Conservation (phyloP, 2,113 vertebrate genomes). For the Phoxinus phoxinus region DNA sequence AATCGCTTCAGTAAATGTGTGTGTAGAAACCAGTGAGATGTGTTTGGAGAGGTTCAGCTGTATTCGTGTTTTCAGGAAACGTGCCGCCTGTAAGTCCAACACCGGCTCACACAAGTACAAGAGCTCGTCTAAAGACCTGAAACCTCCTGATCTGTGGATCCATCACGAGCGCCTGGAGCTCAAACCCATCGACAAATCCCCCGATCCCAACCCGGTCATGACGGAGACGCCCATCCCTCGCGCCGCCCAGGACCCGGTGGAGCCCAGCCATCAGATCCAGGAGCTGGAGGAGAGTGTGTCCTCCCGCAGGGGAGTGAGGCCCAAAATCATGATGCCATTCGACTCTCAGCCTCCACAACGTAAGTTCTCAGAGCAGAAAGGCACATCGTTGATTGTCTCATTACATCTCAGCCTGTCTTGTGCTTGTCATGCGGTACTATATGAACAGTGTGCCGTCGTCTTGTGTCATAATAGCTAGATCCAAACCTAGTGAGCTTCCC, state of each 20-base stretch:
- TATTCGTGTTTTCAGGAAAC: constrained; percentile 78
- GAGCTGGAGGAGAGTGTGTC: constrained; percentile 98
- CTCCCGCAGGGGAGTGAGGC: constrained; percentile 92
- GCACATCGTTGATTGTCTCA: background rate
- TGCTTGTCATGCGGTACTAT: background rate
- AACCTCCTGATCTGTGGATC: constrained; percentile 98
- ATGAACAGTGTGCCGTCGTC: background rate
- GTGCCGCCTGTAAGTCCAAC: constrained; percentile 92
- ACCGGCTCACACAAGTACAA: constrained; percentile 97
- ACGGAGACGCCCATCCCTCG: constrained; percentile 96
- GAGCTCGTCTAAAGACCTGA: constrained; percentile 95
- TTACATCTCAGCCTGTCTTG: background rate
- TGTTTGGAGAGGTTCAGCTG: too few species aligned
- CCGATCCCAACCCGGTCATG: constrained; percentile 95
- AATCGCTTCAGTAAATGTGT: too few species aligned
- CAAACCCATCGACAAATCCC: constrained; percentile 97
- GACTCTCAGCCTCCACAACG: constrained; percentile 96
- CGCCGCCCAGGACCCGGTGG: constrained; percentile 90
- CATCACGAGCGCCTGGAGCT: constrained; percentile 96
- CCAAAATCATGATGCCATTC: constrained; percentile 99
- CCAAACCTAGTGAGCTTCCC: background rate
- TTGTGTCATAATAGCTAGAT: background rate
- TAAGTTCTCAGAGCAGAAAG: constrained; percentile 75
- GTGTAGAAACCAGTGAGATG: too few species aligned
- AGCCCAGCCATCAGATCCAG: constrained; percentile 88